Base-by-base conservation (phyloP, 2,797 vertebrate genomes). In the Peromyscus melanophrys region DNA sequence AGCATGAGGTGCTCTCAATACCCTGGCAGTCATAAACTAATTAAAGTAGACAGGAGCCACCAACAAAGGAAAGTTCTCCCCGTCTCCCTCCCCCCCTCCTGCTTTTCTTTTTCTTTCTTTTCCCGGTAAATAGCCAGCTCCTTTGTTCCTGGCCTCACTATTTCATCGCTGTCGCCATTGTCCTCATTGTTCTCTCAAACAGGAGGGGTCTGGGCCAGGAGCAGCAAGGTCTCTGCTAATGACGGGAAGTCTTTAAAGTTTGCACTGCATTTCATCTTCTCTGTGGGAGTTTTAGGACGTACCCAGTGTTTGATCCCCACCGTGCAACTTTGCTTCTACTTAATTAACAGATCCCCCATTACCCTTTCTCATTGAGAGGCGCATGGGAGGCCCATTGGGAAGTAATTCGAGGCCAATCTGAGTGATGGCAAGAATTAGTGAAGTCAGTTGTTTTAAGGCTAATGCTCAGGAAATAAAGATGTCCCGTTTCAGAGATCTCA, bases 211-310 rank as follows among this genome's bases (percentile, higher is more conserved):
- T 99, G 98, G 99, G 99, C 99, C 98, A 98, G 99, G 97, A 99
- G 99, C 99, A 99, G 99, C 99, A 99, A 99, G 99, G 99, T 99
- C 99, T 99, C 98, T 98, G 98, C 99, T 99, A 99, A 99, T 99
- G 99, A 99, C 99, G 99, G 99, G 99, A 99, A 99, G 99, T 99
- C 99, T 99, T 99, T 99, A 99, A 99, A 99, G 99, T 99, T 99
- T 99, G 99, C 99, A 98, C 99, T 97, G 98, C 99, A 99, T 99
- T 99, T 99, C 99, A 99, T 99, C 99, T 99, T 99, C 99, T 99
- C 99, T 98, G 99, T 99, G 99, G 99, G 99, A 99, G 99, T 99
- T 99, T 99, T 99, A 99, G 99, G 99, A 99, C 99, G 99, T 98
- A 99, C 99, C 99, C 99, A 98, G 98, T 98, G 99, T 99, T 99